A percentile compares a stretch with the other conserved stretches of the same genome.
Evolutionary conservation across 2,113 vertebrate species (phyloP).

Genomic region (Mustela nigripes): DNA sequence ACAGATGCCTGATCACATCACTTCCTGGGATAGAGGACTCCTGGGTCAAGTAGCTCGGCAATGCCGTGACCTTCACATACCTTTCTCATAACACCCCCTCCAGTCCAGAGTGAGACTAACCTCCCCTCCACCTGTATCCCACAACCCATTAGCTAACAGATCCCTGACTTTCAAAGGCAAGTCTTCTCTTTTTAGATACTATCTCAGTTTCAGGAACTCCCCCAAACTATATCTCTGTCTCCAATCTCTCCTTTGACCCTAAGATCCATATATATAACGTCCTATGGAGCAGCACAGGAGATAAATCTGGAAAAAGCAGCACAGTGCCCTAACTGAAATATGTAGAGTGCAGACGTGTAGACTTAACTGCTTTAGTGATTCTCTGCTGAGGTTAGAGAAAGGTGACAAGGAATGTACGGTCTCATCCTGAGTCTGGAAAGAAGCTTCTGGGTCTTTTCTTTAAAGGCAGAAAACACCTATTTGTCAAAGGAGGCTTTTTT

Average conservation of each 20-base stretch:
- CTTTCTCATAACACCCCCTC: background rate
- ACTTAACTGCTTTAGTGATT: background rate
- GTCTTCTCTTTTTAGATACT: background rate
- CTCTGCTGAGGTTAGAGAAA: conserved; percentile 1
- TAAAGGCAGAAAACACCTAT: background rate
- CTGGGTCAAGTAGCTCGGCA: background rate
- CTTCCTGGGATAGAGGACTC: background rate
- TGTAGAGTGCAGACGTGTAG: background rate
- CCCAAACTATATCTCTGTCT: background rate
- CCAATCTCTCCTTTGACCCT: background rate
- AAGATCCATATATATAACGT: background rate
- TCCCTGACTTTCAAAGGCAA: background rate
- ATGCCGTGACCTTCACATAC: background rate
- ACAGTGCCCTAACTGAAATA: background rate
- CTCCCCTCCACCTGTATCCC: background rate
- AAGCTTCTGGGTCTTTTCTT: background rate
- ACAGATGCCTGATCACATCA: too few relatives aligned
- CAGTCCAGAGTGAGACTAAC: background rate
- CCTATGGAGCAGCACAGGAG: background rate
- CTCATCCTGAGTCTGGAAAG: background rate
- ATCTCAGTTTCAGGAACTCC: background rate
- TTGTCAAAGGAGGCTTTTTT: background rate
- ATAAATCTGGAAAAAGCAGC: background rate
- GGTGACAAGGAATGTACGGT: background rate
- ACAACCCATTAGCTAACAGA: background rate